Percentiles rank a stretch among this genome's conserved stretches.
Evolutionary conservation across 2,113 vertebrate genomes (phyloP).

Genomic region (Dipodomys merriami): DNA sequence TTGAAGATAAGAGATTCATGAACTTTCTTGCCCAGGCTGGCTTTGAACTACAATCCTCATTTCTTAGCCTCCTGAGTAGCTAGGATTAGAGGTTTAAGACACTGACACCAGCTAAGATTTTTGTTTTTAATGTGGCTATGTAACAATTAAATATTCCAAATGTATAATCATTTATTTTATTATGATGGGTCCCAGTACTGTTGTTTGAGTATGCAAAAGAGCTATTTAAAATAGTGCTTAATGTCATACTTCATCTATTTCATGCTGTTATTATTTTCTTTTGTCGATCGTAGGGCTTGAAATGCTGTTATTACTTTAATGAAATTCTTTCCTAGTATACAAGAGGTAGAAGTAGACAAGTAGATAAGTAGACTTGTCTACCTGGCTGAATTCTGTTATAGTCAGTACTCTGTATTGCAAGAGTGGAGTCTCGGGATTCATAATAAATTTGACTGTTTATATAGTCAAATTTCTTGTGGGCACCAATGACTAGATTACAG

Average conservation of each 20-base stretch:
- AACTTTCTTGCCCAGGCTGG: too few species aligned
- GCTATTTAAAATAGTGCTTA: conserved; percentile 7
- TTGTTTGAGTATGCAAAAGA: not conserved
- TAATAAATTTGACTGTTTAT: not conserved
- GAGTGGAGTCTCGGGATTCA: not conserved
- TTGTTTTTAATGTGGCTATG: not conserved
- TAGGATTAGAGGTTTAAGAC: too few species aligned
- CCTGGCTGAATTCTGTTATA: not conserved
- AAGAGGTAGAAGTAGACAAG: not conserved
- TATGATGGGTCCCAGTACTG: not conserved
- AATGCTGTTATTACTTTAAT: not conserved
- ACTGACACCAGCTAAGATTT: too few species aligned
- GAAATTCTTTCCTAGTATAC: not conserved
- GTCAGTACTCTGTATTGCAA: not conserved
- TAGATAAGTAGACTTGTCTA: not conserved
- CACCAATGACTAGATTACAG: not conserved
- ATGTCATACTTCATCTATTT: not conserved
- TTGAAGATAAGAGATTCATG: too few species aligned
- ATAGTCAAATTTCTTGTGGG: not conserved
- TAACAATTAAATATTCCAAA: not conserved
- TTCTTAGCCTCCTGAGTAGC: too few species aligned
- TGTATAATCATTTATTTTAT: not conserved
- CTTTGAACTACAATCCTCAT: too few species aligned
- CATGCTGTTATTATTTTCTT: not conserved
- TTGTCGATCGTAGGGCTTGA: too few species aligned